A percentile compares a stretch with the other conserved stretches of the same genome.
These are phyloP conservation scores for Mastigias papua DNA, from an alignment of 30 jellyfish, hydroid and myxozoan species.

Conservation along the genomic window DNA sequence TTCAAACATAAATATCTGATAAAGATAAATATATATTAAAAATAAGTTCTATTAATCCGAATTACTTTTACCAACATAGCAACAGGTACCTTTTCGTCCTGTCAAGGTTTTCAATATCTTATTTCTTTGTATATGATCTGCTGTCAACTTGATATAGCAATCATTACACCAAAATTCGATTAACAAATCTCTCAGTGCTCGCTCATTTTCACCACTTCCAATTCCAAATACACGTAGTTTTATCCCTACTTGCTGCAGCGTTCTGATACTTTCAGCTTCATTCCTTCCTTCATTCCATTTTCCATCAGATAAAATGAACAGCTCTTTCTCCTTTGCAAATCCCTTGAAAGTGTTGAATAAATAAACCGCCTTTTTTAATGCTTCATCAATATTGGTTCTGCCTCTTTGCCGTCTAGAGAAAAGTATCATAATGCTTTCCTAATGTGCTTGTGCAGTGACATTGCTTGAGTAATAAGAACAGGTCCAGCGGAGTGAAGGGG, in stretches of 20 bases:
- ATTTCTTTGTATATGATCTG: no score
- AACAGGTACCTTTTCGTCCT: no score
- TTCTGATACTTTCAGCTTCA: background rate
- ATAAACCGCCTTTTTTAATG: constrained; percentile 16
- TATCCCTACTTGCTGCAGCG: background rate
- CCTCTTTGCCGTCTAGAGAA: constrained; percentile 19
- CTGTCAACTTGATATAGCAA: background rate
- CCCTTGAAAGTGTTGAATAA: constrained; percentile 16
- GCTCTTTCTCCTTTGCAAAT: constrained; percentile 19
- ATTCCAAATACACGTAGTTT: constrained; percentile 10
- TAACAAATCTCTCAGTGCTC: background rate
- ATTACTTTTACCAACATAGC: no score
- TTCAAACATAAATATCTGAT: no score
- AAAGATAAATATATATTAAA: no score
- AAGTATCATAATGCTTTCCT: no score
- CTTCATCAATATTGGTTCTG: constrained; percentile 26
- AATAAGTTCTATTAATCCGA: no score
- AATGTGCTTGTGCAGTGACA: no score
- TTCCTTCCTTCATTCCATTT: constrained; percentile 21
- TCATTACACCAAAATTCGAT: background rate
- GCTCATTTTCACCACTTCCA: background rate
- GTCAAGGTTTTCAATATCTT: no score
- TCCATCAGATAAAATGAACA: constrained; percentile 40
- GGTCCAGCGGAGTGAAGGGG: no score
- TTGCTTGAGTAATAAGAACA: no score